phyloP scores from a whole-genome alignment of 2,797 vertebrate genomes.

The Onychomys arenicola region DNA sequence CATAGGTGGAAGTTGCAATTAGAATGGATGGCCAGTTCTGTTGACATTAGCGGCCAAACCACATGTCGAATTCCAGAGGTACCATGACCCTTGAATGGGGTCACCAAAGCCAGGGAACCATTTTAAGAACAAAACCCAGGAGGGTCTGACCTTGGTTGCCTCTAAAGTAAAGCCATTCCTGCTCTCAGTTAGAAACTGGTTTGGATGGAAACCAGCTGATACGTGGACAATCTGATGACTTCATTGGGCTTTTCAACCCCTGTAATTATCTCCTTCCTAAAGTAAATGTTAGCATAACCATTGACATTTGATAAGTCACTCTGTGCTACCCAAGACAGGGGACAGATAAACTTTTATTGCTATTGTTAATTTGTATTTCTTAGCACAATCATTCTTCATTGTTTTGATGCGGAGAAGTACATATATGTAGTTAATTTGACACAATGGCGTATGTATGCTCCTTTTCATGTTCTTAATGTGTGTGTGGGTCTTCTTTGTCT shows the following conservation, averaged over 20 bases:
- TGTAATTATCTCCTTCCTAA: slow-evolving; percentile 68
- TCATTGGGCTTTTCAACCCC: slow-evolving; percentile 57
- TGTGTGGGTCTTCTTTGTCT: background rate
- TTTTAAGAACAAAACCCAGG: slow-evolving; percentile 51
- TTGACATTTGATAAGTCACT: slow-evolving; percentile 70
- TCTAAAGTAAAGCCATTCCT: slow-evolving; percentile 66
- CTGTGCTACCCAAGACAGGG: slow-evolving; percentile 22
- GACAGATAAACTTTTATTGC: slow-evolving; percentile 36
- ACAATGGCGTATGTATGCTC: background rate
- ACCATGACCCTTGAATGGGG: background rate
- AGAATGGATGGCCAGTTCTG: background rate
- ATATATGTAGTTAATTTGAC: background rate
- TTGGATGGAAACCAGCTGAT: slow-evolving; percentile 70
- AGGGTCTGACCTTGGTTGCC: slow-evolving; percentile 59
- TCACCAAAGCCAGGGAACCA: slow-evolving; percentile 27
- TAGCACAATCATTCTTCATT: background rate
- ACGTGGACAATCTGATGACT: slow-evolving; percentile 61
- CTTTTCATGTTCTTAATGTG: background rate
- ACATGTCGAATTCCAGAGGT: background rate
- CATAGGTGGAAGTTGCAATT: background rate
- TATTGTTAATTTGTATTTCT: slow-evolving; percentile 51
- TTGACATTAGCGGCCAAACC: background rate
- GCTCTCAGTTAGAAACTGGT: slow-evolving; percentile 72
- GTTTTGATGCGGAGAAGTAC: slow-evolving; percentile 1
- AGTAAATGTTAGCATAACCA: slow-evolving; percentile 76